phyloP scores from a whole-genome alignment of 1,140 invertebrate genomes.

The Camponotus pennsylvanicus region DNA sequence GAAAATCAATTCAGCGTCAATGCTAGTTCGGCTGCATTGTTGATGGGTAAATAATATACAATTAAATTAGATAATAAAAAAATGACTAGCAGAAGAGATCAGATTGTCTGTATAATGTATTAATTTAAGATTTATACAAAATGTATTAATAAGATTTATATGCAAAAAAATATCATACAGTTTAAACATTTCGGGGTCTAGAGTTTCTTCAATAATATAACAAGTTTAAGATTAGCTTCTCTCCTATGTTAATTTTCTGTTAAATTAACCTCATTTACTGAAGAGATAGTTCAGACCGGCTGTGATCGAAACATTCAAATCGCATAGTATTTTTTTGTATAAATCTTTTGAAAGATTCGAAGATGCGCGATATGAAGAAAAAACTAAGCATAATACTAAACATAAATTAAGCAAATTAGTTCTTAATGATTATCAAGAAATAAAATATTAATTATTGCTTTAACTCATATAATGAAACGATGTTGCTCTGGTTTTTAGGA shows the following conservation, averaged over 20 bases:
- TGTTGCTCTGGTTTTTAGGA: constrained; percentile 83
- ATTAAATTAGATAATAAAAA: constrained; percentile 43
- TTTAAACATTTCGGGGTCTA: too few relatives aligned
- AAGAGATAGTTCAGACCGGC: too few relatives aligned
- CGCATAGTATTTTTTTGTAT: not conserved
- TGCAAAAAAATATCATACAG: too few relatives aligned
- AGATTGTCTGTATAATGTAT: constrained; percentile 4
- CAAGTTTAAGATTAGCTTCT: too few relatives aligned
- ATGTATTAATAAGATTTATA: too few relatives aligned
- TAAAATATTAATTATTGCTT: not conserved
- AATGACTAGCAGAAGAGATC: too few relatives aligned
- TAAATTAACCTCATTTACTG: too few relatives aligned
- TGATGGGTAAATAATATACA: constrained; percentile 89
- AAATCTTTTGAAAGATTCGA: constrained; percentile 8
- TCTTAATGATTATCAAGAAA: not conserved
- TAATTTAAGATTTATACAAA: too few relatives aligned
- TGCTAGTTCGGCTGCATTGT: constrained; percentile 90
- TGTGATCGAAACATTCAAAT: too few relatives aligned
- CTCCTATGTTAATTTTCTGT: too few relatives aligned
- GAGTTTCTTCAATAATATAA: too few relatives aligned
- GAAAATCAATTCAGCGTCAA: constrained; percentile 94
- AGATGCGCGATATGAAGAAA: not conserved
- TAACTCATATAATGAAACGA: not conserved
- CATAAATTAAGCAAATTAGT: not conserved
- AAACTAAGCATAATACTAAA: not conserved